Evolutionary conservation across 1,140 invertebrate species (phyloP), one percentile per base, ranked within the genome.

Genomic region (Conopomorpha cramerella): DNA sequence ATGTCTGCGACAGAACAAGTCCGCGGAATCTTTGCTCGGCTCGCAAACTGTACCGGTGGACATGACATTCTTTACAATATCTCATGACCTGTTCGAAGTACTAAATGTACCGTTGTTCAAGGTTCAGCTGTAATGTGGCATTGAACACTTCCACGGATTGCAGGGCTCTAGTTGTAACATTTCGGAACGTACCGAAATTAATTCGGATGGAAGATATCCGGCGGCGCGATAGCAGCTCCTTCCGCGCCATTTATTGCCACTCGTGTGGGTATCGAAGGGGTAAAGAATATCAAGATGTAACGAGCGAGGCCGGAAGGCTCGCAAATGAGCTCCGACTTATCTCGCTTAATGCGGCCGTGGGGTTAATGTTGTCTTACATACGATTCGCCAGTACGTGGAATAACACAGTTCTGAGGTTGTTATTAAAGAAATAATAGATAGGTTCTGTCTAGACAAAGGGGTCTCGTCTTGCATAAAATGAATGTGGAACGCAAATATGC

Each of bases 171-270:
- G n/a, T n/a, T n/a, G n/a, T n/a, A n/a, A n/a, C n/a, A n/a, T n/a
- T n/a, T n/a, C n/a, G 51, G 50, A 65, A 47, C 59, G 56, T 65
- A 64, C 59, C 51, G 53, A 72, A 74, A 74, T 74, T 74, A 74
- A 74, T 74, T 74, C 70, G 70, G 70, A 74, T 74, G 70, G 70
- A 74, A 74, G 70, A 74, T 74, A 74, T 74, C 66, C 65, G 67
- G 63, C 43, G 46, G 55, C 34, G 55, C 54, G 70, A 71, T 74
- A 74, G 65, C 65, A 64, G 45, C 54, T 67, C 62, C 56, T 74
- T 74, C 70, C 70, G 54, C 66, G 63, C 70, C 70, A 74, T 74
- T 74, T 72, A 74, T 71, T 64, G 66, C 65, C 70, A 63, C 60
- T 68, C 66, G 70, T 66, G 66, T 67, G 55, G 54, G 17, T 28